Evolutionary conservation across 2,797 vertebrate species (phyloP).

Genomic region (Aeoliscus strigatus): DNA sequence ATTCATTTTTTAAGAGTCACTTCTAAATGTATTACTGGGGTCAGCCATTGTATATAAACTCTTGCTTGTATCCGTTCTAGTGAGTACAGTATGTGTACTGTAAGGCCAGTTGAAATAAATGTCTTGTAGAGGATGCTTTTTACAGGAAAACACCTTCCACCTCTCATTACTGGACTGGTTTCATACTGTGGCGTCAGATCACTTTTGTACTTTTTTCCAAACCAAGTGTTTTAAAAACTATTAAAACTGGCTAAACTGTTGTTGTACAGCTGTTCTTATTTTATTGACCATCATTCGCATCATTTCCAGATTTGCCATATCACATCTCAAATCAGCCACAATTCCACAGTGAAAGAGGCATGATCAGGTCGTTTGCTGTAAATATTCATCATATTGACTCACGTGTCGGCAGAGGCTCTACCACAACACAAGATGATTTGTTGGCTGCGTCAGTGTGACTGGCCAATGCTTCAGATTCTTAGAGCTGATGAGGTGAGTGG

Average conservation of each 20-base stretch:
- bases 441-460: too few relatives aligned
- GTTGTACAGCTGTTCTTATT: conserved; percentile 19
- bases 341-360: too few relatives aligned
- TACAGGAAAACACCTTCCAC: conserved; percentile 79
- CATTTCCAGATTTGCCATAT: too few relatives aligned
- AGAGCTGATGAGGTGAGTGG: too few relatives aligned
- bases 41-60: conserved; percentile 84
- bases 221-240: conserved; percentile 87
- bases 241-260: conserved; percentile 82
- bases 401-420: too few relatives aligned
- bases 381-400: too few relatives aligned
- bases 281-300: background rate
- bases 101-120: conserved; percentile 72
- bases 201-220: conserved; percentile 96
- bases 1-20: conserved; percentile 71
- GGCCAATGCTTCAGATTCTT: too few relatives aligned
- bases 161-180: conserved; percentile 81
- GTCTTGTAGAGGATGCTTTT: conserved; percentile 76
- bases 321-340: too few relatives aligned
- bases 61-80: conserved; percentile 85
- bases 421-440: too few relatives aligned
- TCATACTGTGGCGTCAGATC: conserved; percentile 84
- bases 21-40: conserved; percentile 81
- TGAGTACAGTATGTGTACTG: conserved; percentile 77
- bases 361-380: too few relatives aligned